These are phyloP conservation scores for Artemisiospiza belli DNA, from an alignment of 2,113 vertebrate species.

Conservation along the genomic window DNA sequence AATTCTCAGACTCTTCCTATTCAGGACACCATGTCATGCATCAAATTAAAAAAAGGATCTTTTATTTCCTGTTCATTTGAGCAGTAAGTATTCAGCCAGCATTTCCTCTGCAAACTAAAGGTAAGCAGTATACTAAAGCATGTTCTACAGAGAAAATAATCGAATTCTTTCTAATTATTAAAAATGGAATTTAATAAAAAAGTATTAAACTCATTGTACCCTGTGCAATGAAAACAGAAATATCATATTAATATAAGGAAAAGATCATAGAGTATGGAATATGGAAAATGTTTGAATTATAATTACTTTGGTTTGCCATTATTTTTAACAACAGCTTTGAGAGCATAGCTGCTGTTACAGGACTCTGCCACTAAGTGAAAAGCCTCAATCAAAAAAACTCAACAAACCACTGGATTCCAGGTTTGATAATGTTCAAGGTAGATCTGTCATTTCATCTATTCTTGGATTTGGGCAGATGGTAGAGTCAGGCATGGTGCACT, in stretches of 20 bases:
- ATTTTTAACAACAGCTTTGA: not conserved
- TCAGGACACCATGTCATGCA: not conserved
- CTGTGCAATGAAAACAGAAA: conserved; percentile 57
- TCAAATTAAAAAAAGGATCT: conserved; percentile 15
- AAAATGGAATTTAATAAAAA: conserved; percentile 69
- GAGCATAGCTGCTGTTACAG: not conserved
- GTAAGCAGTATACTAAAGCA: conserved; percentile 17
- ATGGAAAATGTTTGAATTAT: conserved; percentile 15
- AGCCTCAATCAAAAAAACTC: not conserved
- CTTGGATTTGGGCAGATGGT: not conserved
- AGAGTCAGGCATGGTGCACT: not conserved
- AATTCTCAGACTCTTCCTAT: not conserved
- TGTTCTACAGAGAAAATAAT: not conserved
- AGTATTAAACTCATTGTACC: conserved; percentile 42
- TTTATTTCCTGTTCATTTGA: conserved; percentile 52
- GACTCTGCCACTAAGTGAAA: not conserved
- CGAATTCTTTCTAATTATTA: conserved; percentile 51
- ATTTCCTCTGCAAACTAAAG: conserved; percentile 12
- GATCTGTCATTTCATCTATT: not conserved
- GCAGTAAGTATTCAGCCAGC: not conserved
- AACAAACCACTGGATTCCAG: not conserved
- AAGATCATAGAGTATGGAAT: not conserved
- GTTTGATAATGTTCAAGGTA: not conserved
- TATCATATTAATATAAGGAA: conserved; percentile 29
- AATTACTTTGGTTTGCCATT: not conserved